phyloP scores from a whole-genome alignment of 2,113 vertebrate genomes.

The Cephalopterus ornatus region DNA sequence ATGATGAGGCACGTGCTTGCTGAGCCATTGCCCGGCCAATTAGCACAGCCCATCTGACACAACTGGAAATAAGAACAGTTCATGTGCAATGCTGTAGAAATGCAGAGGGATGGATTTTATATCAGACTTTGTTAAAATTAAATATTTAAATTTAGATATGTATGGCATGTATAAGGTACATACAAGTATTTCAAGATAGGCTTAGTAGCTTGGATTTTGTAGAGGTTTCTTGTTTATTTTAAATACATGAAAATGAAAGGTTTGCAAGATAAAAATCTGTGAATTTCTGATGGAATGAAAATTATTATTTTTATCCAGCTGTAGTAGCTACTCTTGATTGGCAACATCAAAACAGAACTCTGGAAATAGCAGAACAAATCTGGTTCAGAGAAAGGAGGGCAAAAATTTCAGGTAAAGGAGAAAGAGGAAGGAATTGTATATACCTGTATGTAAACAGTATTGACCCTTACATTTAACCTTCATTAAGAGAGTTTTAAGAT shows the following conservation, averaged over 20 bases:
- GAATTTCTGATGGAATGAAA: neutral
- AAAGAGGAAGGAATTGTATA: neutral
- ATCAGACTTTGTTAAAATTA: neutral
- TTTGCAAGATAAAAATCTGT: neutral
- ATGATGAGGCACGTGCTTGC: neutral
- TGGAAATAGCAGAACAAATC: neutral
- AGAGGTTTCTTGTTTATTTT: neutral
- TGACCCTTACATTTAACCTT: neutral
- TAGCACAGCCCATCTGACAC: neutral
- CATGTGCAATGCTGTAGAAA: neutral
- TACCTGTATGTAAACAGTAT: neutral
- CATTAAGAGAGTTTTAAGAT: neutral
- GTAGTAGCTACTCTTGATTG: neutral
- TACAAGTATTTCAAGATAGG: neutral
- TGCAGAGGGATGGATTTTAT: neutral
- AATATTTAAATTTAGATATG: neutral
- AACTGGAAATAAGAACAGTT: neutral
- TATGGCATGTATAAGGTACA: neutral
- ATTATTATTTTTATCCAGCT: neutral
- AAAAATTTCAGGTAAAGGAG: neutral
- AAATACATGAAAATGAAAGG: neutral
- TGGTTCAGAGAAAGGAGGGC: neutral
- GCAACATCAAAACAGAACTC: neutral
- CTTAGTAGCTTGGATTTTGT: neutral
- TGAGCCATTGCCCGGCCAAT: neutral